Conservation (phyloP, 1,140 invertebrate genomes). For the Drosophila sechellia region DNA sequence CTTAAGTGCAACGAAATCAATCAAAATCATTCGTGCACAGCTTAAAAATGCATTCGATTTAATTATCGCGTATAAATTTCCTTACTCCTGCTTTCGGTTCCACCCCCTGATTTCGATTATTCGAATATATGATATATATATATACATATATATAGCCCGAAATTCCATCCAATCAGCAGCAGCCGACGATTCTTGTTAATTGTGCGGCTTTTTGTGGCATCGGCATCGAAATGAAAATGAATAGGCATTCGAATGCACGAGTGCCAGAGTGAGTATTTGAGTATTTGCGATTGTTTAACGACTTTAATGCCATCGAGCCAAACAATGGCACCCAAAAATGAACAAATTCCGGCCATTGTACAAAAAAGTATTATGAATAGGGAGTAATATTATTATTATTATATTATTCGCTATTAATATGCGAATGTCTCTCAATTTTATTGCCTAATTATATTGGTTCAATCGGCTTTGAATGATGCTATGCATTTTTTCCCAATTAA, state of each 20-base stretch:
- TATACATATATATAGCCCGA: background rate
- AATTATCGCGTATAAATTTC: slow-evolving; percentile 77
- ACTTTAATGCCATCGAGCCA: background rate
- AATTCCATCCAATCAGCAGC: slow-evolving; percentile 6
- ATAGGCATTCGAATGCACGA: slow-evolving; percentile 21
- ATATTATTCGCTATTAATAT: background rate
- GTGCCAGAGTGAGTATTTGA: slow-evolving; percentile 11
- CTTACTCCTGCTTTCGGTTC: background rate
- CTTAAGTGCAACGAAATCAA: slow-evolving; percentile 61
- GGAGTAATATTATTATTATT: background rate
- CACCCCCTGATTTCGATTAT: background rate
- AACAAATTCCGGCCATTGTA: slow-evolving; percentile 1
- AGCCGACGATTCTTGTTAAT: slow-evolving; percentile 52
- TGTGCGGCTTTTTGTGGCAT: slow-evolving; percentile 56
- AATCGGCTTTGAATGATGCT: background rate
- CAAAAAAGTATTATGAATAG: background rate
- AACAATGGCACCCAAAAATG: slow-evolving; percentile 1
- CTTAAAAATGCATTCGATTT: slow-evolving; percentile 79
- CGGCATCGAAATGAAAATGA: slow-evolving; percentile 18
- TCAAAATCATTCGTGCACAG: slow-evolving; percentile 69
- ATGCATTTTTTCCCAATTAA: background rate
- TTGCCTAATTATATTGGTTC: slow-evolving; percentile 11
- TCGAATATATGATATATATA: background rate
- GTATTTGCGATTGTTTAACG: slow-evolving; percentile 1
- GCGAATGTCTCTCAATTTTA: background rate